Conservation (phyloP, 2,888 invertebrate species). For the Rotaria sp. region DNA sequence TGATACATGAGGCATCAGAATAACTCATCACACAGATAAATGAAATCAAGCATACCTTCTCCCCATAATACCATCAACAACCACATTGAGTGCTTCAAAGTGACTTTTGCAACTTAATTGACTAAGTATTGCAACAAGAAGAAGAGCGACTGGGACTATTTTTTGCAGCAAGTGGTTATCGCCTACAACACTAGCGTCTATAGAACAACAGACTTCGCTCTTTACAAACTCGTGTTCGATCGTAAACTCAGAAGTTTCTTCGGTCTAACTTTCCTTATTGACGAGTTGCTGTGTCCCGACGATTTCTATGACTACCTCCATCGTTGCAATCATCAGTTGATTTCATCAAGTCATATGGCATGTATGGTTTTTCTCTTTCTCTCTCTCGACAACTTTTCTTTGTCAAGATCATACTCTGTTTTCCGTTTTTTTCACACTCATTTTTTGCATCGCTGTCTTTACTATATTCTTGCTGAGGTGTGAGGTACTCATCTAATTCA, state of each 20-base stretch:
- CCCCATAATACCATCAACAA: neutral
- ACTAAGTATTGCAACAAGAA: neutral
- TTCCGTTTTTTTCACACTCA: no score
- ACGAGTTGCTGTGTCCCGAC: neutral
- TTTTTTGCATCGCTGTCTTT: no score
- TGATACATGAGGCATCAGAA: neutral
- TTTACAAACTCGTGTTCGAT: neutral
- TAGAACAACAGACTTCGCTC: neutral
- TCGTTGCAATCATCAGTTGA: no score
- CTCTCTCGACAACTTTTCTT: no score
- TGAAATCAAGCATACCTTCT: neutral
- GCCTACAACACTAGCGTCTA: neutral
- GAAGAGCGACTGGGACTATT: neutral
- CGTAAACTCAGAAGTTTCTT: neutral
- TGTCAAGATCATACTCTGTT: no score
- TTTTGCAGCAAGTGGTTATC: neutral
- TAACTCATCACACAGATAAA: neutral
- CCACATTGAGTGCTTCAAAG: neutral
- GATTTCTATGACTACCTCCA: neutral
- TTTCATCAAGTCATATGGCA: no score
- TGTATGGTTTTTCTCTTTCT: no score
- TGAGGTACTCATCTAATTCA: no score
- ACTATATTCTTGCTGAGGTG: no score
- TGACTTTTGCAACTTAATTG: neutral
- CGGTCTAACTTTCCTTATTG: neutral